Percentiles rank a stretch among this genome's conserved stretches.
phyloP scores from a whole-genome alignment of 23 tunicate genomes.

The Halocynthia roretzi region DNA sequence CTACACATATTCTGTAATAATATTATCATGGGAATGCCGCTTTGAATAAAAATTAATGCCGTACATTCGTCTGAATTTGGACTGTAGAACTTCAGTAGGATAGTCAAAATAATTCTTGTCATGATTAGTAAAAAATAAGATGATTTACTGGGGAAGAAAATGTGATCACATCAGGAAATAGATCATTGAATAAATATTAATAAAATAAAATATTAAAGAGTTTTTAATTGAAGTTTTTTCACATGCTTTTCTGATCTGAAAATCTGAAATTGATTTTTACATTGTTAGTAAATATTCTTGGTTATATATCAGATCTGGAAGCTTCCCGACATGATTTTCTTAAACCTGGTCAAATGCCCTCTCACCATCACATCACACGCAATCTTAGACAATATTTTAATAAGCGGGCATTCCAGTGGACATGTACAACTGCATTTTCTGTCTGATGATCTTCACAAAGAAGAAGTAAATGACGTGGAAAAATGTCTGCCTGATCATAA shows the following conservation, averaged over 20 bases:
- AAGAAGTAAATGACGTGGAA: background rate
- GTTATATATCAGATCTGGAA: slow-evolving; percentile 36
- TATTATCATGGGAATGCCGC: background rate
- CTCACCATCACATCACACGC: slow-evolving; percentile 8
- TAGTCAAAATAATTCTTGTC: too few species aligned
- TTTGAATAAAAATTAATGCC: too few species aligned
- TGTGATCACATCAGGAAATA: too few species aligned
- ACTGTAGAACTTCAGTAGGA: too few species aligned
- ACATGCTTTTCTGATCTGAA: too few species aligned
- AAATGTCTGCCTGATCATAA: slow-evolving; percentile 20
- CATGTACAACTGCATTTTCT: background rate
- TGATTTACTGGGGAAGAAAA: too few species aligned
- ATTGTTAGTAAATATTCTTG: background rate
- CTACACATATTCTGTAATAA: background rate
- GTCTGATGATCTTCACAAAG: background rate
- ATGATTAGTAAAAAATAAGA: too few species aligned
- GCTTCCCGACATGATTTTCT: slow-evolving; percentile 20
- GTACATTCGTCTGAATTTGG: background rate
- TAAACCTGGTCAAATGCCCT: background rate
- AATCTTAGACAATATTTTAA: slow-evolving; percentile 7
- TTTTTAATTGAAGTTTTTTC: background rate
- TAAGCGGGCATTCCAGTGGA: slow-evolving; percentile 41
- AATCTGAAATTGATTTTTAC: background rate
- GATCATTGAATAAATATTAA: too few species aligned
- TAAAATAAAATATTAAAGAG: background rate